These are phyloP conservation scores for Pheosia gnoma DNA, from an alignment of 2,888 invertebrate species.

Conservation along the genomic window DNA sequence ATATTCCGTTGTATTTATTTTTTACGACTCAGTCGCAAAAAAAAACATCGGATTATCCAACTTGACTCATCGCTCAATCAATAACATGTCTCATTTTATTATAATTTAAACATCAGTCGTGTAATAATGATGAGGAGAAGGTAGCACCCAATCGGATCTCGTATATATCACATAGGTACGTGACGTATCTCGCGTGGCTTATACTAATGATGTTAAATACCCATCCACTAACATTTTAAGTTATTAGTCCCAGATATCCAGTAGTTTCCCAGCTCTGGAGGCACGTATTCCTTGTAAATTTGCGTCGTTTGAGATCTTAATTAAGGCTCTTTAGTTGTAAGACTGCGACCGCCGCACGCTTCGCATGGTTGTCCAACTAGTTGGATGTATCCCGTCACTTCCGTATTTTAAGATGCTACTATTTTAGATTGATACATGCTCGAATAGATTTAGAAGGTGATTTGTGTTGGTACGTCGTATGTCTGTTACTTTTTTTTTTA, in stretches of 20 bases:
- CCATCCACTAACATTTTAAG: neutral
- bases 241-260: constrained; percentile 44
- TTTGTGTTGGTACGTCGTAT: neutral
- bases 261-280: constrained; percentile 62
- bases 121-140: no score
- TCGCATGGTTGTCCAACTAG: constrained; percentile 9
- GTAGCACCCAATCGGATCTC: no score
- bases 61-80: no score
- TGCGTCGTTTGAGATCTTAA: constrained; percentile 78
- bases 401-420: constrained; percentile 8
- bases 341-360: constrained; percentile 46
- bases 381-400: constrained; percentile 14
- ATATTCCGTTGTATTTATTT: no score
- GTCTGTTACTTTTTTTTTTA: neutral
- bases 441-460: constrained; percentile 3
- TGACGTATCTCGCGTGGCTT: neutral
- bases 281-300: constrained; percentile 76
- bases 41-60: no score
- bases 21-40: no score
- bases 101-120: no score
- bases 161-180: no score
- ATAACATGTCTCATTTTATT: no score
- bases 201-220: neutral
- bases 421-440: constrained; percentile 4
- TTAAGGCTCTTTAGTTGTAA: constrained; percentile 80